Percentiles rank a stretch among this genome's conserved stretches.
These are phyloP conservation scores for Halcyon leucocephala DNA, from an alignment of 2,797 vertebrate genomes.

Conservation along the genomic window DNA sequence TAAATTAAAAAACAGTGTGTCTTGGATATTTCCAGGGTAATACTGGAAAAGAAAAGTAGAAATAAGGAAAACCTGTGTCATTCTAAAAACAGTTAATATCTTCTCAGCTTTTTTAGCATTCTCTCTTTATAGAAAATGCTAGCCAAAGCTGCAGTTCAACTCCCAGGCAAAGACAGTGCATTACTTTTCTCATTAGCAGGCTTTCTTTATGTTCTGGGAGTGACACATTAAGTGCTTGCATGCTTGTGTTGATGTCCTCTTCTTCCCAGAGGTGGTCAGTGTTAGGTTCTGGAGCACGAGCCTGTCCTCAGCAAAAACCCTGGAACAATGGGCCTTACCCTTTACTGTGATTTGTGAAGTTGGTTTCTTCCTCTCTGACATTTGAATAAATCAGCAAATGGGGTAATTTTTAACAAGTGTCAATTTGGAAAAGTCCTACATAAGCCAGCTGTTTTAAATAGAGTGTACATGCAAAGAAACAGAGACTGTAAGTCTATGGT, in stretches of 20 bases:
- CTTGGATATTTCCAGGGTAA: not conserved
- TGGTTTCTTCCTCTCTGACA: not conserved
- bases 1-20: not conserved
- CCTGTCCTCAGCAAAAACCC: not conserved
- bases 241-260: not conserved
- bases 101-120: not conserved
- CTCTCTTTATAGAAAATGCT: not conserved
- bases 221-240: fast-evolving
- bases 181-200: not conserved
- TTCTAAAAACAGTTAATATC: not conserved
- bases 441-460: not conserved
- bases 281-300: not conserved
- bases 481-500: not conserved
- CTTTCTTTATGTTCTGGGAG: not conserved
- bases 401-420: not conserved
- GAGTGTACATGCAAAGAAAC: not conserved
- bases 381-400: not conserved
- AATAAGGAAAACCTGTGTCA: not conserved
- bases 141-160: not conserved
- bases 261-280: not conserved
- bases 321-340: not conserved
- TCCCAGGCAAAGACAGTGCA: not conserved
- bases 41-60: not conserved
- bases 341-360: not conserved
- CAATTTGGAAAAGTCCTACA: not conserved